Evolutionary conservation across 64 coral and sea anemone genomes (phyloP).

Genomic region (Platygyra sinensis): DNA sequence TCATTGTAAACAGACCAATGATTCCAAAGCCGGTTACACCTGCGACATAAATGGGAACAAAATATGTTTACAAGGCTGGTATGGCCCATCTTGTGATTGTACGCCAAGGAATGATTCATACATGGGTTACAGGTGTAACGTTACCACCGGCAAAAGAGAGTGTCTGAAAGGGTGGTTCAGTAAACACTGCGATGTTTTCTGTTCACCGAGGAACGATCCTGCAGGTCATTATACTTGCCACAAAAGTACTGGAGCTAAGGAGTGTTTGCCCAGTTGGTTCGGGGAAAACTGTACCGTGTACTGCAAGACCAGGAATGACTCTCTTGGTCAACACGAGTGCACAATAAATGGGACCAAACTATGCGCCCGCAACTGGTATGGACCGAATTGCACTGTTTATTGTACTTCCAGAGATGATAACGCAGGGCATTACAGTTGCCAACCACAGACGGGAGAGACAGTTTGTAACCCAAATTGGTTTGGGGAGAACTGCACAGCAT

Average conservation of each 20-base stretch:
- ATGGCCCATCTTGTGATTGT: conserved; percentile 78
- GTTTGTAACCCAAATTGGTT: conserved; percentile 61
- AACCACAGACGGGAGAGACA: conserved; percentile 35
- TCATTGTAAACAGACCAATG: conserved; percentile 61
- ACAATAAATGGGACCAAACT: conserved; percentile 46
- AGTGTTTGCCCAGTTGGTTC: conserved; percentile 72
- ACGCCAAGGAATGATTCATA: conserved; percentile 59
- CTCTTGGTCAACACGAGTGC: conserved; percentile 49
- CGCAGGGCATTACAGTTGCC: conserved; percentile 55
- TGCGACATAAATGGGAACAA: conserved; percentile 70
- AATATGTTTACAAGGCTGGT: conserved; percentile 62
- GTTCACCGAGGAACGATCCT: conserved; percentile 63
- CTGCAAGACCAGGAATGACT: conserved; percentile 54
- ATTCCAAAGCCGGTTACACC: conserved; percentile 58
- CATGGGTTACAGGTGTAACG: conserved; percentile 56
- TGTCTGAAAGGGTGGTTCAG: conserved; percentile 69
- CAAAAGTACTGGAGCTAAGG: conserved; percentile 68
- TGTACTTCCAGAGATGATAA: conserved; percentile 53
- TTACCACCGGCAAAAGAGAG: conserved; percentile 36
- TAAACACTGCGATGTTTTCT: conserved; percentile 31
- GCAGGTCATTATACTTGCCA: conserved; percentile 68
- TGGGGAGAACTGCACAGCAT: conserved; percentile 48
- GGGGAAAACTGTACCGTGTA: conserved; percentile 64
- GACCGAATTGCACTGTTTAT: conserved; percentile 39
- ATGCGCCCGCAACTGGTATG: conserved; percentile 73